Evolutionary conservation across 2,888 invertebrate genomes (phyloP).

Genomic region (Scrobipalpa costella): DNA sequence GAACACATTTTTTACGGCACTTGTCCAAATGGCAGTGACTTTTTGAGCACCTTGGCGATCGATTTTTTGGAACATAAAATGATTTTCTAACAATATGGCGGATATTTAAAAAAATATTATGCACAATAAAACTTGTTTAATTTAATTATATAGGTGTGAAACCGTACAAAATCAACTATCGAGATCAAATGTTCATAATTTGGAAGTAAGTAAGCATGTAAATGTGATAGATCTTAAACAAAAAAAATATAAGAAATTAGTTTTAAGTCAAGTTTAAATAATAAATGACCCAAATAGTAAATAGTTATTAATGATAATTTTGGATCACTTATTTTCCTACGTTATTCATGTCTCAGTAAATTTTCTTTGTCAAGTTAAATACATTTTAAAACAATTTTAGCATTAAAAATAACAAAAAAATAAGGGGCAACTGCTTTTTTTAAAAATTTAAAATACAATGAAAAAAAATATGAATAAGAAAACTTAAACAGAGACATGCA

Average conservation of each 20-base stretch:
- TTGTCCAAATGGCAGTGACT: constrained; percentile 16
- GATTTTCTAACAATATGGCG: constrained; percentile 14
- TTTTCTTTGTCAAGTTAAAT: constrained; percentile 9
- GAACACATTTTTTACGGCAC: constrained; percentile 29
- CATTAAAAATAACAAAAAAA: too few relatives aligned
- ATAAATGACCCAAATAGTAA: background rate
- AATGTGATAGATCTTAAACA: background rate
- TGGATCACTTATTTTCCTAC: background rate
- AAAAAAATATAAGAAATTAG: background rate
- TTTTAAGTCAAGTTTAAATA: constrained; percentile 4
- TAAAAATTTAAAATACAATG: background rate
- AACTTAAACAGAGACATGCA: background rate
- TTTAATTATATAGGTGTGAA: constrained; percentile 10
- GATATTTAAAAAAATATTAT: constrained; percentile 8
- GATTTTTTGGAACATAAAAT: constrained; percentile 4
- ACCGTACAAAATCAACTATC: background rate
- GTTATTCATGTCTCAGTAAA: background rate
- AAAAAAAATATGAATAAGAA: background rate
- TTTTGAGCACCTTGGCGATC: constrained; percentile 27
- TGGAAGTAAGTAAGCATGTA: background rate
- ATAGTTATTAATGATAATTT: background rate
- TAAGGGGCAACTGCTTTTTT: too few relatives aligned
- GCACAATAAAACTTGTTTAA: background rate
- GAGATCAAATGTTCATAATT: constrained; percentile 6
- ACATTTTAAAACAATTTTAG: background rate